These are phyloP conservation scores for Coremacera marginata DNA, from an alignment of 2,888 invertebrate species.

Conservation along the genomic window DNA sequence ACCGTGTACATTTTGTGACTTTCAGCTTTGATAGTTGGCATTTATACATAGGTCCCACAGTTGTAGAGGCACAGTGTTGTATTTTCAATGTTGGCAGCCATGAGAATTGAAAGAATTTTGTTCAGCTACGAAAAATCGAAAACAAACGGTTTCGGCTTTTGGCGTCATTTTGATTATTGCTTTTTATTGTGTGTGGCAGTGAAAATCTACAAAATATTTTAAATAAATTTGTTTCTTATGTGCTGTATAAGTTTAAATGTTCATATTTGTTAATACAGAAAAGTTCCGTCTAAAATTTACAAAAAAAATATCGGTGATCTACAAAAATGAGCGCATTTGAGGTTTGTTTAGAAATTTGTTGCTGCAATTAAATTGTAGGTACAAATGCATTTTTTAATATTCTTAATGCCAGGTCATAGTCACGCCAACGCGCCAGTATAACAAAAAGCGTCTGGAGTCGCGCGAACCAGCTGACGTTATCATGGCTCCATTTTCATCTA, in stretches of 20 bases:
- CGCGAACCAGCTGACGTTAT: conserved; percentile 69
- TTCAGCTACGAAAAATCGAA: conserved; percentile 20
- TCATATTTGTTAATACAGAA: conserved; percentile 22
- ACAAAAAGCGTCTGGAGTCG: conserved; percentile 65
- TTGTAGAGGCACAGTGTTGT: no score
- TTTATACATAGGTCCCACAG: no score
- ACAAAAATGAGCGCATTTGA: conserved; percentile 67
- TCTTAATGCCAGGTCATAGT: conserved; percentile 58
- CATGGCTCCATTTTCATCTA: conserved; percentile 77
- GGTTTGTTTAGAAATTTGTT: conserved; percentile 51
- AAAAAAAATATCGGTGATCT: not conserved
- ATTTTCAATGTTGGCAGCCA: no score
- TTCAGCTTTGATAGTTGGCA: no score
- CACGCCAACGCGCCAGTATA: conserved; percentile 65
- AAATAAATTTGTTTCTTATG: conserved; percentile 28
- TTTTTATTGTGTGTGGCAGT: not conserved
- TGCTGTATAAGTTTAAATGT: conserved; percentile 19
- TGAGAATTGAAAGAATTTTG: no score
- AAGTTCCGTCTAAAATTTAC: not conserved
- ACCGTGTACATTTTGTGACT: no score
- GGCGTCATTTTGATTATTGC: conserved; percentile 20
- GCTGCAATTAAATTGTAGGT: not conserved
- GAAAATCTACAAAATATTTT: not conserved
- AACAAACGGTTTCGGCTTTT: conserved; percentile 28
- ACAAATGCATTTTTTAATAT: not conserved